Conservation (phyloP, 2,797 vertebrate genomes). For the Telmatherina bonti region DNA sequence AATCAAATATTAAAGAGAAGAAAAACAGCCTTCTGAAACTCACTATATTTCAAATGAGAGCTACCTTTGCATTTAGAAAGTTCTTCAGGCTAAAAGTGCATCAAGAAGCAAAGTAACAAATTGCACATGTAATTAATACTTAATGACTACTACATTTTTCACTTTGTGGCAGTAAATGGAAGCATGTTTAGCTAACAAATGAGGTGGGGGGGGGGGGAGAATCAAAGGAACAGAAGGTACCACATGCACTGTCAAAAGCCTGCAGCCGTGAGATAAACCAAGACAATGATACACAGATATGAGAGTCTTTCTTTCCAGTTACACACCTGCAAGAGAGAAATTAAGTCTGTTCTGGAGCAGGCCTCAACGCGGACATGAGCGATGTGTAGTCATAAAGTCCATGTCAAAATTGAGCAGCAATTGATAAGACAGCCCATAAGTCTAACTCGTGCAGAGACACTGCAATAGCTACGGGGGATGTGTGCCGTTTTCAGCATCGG, state of each 20-base stretch:
- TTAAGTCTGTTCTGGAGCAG: slow-evolving; percentile 63
- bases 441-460: slow-evolving; percentile 43
- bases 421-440: slow-evolving; percentile 38
- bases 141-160: slow-evolving; percentile 78
- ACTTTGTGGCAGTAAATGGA: slow-evolving; percentile 75
- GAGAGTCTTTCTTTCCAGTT: slow-evolving; percentile 55
- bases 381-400: slow-evolving; percentile 37
- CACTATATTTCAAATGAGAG: slow-evolving; percentile 61
- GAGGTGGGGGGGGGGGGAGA: slow-evolving; percentile 46
- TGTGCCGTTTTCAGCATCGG: slow-evolving; percentile 35
- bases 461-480: slow-evolving; percentile 19
- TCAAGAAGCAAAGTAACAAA: slow-evolving; percentile 61
- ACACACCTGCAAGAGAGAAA: slow-evolving; percentile 55
- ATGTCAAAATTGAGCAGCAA: slow-evolving; percentile 44
- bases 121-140: slow-evolving; percentile 76
- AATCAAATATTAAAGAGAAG: slow-evolving; percentile 34
- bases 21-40: slow-evolving; percentile 34
- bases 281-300: slow-evolving; percentile 74
- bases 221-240: slow-evolving; percentile 63
- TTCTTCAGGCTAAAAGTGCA: slow-evolving; percentile 65
- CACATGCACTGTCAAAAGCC: slow-evolving; percentile 70
- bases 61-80: slow-evolving; percentile 41
- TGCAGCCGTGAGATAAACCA: slow-evolving; percentile 74
- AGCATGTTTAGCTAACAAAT: slow-evolving; percentile 77
- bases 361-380: slow-evolving; percentile 57